A percentile compares a stretch with the other conserved stretches of the same genome.
phyloP scores from a whole-genome alignment of 1,140 invertebrate species.

The Microvelia longipes region DNA sequence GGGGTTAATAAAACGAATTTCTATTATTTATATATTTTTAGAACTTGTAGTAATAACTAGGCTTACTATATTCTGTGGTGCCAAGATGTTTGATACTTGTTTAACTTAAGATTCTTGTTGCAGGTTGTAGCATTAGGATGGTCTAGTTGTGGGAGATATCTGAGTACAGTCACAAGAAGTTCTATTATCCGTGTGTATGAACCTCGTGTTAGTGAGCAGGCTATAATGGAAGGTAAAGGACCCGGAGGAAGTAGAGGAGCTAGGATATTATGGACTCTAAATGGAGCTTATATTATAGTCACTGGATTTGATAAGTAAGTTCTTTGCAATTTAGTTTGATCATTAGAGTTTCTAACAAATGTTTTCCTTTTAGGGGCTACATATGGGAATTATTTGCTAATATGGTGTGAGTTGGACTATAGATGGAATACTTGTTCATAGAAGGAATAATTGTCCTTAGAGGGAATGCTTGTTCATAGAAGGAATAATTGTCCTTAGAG shows the following conservation, averaged over 20 bases:
- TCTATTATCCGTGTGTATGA: constrained; percentile 68
- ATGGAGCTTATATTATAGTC: constrained; percentile 67
- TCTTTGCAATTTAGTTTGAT: background rate
- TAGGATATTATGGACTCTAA: constrained; percentile 70
- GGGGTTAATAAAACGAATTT: no score
- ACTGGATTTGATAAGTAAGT: constrained; percentile 80
- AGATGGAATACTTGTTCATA: no score
- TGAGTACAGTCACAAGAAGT: constrained; percentile 79
- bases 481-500: no score
- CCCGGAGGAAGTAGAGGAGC: constrained; percentile 73
- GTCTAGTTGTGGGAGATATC: constrained; percentile 71
- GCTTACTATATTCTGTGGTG: no score
- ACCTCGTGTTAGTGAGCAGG: constrained; percentile 46
- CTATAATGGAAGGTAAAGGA: constrained; percentile 62
- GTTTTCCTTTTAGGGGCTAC: background rate
- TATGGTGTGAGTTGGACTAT: background rate
- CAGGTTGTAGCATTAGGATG: constrained; percentile 77
- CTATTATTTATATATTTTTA: no score
- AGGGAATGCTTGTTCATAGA: no score
- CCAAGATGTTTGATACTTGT: no score
- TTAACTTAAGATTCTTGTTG: no score
- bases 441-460: no score
- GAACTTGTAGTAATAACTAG: no score
- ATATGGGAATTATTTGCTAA: no score
- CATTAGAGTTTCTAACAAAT: background rate